These are phyloP conservation scores for Pteronotus mesoamericanus DNA, from an alignment of 2,797 vertebrate species.

Conservation along the genomic window DNA sequence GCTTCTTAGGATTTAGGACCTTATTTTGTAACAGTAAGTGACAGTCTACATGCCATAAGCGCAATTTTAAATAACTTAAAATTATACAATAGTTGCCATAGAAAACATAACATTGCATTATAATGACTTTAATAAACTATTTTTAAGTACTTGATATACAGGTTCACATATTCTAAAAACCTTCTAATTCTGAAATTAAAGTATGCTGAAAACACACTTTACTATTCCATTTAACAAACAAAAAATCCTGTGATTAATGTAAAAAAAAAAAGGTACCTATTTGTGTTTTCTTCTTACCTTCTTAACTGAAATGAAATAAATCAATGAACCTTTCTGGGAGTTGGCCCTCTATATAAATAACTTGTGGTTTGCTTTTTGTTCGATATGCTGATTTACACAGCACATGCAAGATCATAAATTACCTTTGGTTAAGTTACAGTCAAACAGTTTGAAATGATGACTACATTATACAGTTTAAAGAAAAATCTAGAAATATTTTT, in stretches of 20 bases:
- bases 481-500: slow-evolving; percentile 7
- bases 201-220: neutral
- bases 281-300: slow-evolving; percentile 34
- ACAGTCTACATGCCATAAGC: neutral
- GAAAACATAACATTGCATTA: neutral
- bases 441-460: neutral
- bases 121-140: neutral
- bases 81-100: neutral
- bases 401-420: slow-evolving; percentile 4
- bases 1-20: neutral
- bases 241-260: neutral
- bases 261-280: neutral
- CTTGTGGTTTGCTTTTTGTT: slow-evolving; percentile 25
- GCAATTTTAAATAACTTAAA: slow-evolving; percentile 42
- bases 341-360: slow-evolving; percentile 7
- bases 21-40: neutral
- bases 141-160: neutral
- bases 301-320: slow-evolving; percentile 41
- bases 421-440: slow-evolving; percentile 7
- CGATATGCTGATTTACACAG: slow-evolving; percentile 48
- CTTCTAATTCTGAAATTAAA: slow-evolving; percentile 27
- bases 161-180: neutral
- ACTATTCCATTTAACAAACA: slow-evolving; percentile 9
- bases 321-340: neutral
- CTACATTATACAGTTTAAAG: neutral